Base-by-base conservation (phyloP, 1,140 invertebrate species). In the Brachystomella parvula region DNA sequence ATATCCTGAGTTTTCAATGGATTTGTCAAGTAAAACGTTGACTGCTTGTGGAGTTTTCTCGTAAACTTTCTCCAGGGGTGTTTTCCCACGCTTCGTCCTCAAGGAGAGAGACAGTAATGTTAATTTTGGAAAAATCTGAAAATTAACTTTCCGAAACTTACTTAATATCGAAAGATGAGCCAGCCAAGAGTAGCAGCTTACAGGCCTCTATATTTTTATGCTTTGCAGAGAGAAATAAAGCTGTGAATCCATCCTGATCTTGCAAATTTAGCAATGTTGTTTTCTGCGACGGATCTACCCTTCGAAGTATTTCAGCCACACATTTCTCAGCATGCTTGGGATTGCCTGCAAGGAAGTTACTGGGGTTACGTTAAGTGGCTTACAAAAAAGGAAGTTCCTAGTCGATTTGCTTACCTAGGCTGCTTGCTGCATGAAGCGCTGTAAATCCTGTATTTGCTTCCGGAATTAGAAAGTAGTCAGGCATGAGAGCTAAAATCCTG, bases 41-140 rank as follows among this genome's bases (percentile, higher is more conserved):
- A 62, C 33, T 3, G 60, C 60, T 47, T 62, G 6, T 17, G 60
- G 60, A 19, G 28, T 44, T 26, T 47, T 62, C 28, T 39, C 28
- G 26, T 62, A 62, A 3, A 62, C 60, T 62, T 62, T 62, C 39
- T 62, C 60, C 60, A 62, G 44, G 15, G 60, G 60, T 44, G 60
- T 62, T 32, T 62, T 62, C 2, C 33, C 33, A 30, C 57, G 57
- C 21, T 59, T 59, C 30, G 57, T 12, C 12, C 57, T 59, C 26
- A 9, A 59, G 26, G 21, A 12, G n/a, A 44, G n/a, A 44, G n/a
- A 44, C n/a, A n/a, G n/a, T n/a, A 53, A 15, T 53, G 24, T 2
- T 30, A 59, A 59, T 31, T 59, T n/a, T n/a, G n/a, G n/a, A 53
- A 24, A 53, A 53, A 15, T 53, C 24, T 17, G 12, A 53, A 53